Evolutionary conservation across 1,140 invertebrate genomes (phyloP).

Genomic region (Pseudomyrmex pallidus): DNA sequence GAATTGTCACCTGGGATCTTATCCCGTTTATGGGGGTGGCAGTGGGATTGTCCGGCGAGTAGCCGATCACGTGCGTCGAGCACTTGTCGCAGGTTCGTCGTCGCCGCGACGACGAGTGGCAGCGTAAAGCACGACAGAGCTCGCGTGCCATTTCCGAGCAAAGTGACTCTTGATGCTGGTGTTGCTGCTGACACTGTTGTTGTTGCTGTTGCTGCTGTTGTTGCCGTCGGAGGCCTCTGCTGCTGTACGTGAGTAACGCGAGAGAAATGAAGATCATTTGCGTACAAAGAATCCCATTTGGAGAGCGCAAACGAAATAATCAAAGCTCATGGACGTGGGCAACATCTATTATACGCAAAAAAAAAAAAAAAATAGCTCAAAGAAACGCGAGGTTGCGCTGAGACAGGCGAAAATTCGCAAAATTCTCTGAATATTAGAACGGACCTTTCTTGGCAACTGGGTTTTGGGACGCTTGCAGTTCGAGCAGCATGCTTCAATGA

Average conservation of each 20-base stretch:
- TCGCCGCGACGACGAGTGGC: conserved; percentile 88
- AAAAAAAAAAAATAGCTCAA: conserved; percentile 9
- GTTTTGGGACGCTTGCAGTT: conserved; percentile 61
- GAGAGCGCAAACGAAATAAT: no score
- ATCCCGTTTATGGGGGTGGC: conserved; percentile 83
- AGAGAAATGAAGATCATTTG: conserved; percentile 7
- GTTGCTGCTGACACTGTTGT: conserved; percentile 83
- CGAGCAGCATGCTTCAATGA: conserved; percentile 77
- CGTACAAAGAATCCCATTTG: neutral
- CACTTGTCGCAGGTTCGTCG: conserved; percentile 89
- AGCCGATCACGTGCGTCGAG: conserved; percentile 85
- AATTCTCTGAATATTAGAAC: conserved; percentile 25
- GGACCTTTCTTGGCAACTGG: conserved; percentile 68
- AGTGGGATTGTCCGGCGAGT: conserved; percentile 81
- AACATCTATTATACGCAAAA: no score
- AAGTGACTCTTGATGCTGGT: conserved; percentile 89
- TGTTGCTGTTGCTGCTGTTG: conserved; percentile 86
- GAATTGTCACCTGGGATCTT: conserved; percentile 79
- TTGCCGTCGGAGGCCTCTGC: conserved; percentile 75
- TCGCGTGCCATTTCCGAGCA: conserved; percentile 94
- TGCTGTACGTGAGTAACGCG: conserved; percentile 27
- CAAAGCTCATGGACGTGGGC: no score
- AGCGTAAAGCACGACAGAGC: conserved; percentile 91
- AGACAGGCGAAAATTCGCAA: conserved; percentile 3
- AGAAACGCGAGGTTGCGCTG: neutral